Evolutionary conservation across 2,113 vertebrate species (phyloP).

Genomic region (Bubalus kerabau): DNA sequence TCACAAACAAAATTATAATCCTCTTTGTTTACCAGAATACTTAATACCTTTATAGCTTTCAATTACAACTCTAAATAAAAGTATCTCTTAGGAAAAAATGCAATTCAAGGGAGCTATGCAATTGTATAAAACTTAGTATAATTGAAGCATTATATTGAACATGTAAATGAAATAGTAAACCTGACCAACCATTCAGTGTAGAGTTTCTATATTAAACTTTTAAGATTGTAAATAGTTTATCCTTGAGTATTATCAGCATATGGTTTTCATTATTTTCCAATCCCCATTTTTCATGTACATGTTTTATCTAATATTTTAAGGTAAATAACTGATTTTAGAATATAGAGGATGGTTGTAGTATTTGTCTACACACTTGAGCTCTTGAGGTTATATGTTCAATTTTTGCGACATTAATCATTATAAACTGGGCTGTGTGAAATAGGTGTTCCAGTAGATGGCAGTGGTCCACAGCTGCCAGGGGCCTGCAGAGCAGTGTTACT

Average conservation of each 20-base stretch:
- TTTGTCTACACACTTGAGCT: not conserved
- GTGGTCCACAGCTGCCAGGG: not conserved
- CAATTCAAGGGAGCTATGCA: not conserved
- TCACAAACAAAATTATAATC: not conserved
- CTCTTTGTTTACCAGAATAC: not conserved
- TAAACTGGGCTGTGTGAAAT: not conserved
- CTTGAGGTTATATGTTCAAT: not conserved
- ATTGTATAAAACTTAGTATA: not conserved
- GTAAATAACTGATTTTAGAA: not conserved
- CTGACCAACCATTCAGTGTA: not conserved
- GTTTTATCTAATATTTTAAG: not conserved
- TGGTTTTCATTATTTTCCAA: not conserved
- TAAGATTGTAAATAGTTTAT: not conserved
- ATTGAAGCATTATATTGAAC: not conserved
- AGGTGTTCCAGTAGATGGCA: slow-evolving; percentile 63
- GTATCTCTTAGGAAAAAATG: not conserved
- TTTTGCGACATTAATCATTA: not conserved
- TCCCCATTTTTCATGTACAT: not conserved
- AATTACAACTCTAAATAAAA: not conserved
- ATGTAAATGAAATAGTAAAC: not conserved
- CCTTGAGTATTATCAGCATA: not conserved
- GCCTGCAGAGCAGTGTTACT: rapidly evolving
- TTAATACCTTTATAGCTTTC: not conserved
- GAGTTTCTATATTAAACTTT: not conserved
- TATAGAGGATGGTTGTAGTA: not conserved